These are phyloP conservation scores for Ormyrus nitidulus DNA, from an alignment of 2,888 invertebrate genomes.

Conservation along the genomic window DNA sequence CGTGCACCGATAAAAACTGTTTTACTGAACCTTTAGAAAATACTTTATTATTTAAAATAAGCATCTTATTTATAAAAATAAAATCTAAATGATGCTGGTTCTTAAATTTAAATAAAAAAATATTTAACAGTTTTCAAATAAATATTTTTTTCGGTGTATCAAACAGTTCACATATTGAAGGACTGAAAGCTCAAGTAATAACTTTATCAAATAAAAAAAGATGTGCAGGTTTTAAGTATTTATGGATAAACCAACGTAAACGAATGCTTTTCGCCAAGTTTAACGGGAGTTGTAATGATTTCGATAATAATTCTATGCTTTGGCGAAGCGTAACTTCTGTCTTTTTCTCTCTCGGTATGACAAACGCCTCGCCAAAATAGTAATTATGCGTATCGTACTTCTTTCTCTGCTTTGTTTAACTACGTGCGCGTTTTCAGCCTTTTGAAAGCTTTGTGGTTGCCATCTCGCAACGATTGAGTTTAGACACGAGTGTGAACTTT, in stretches of 20 bases:
- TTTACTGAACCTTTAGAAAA: too few species aligned
- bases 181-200: constrained; percentile 9
- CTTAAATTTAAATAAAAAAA: neutral
- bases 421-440: neutral
- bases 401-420: constrained; percentile 31
- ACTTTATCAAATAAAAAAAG: constrained; percentile 2
- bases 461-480: constrained; percentile 14
- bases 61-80: neutral
- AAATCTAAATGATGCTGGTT: neutral
- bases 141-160: neutral
- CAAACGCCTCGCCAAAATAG: constrained; percentile 48
- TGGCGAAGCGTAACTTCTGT: constrained; percentile 55
- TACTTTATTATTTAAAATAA: too few species aligned
- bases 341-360: constrained; percentile 53
- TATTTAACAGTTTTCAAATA: neutral
- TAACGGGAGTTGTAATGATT: constrained; percentile 43
- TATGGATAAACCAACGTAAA: constrained; percentile 30
- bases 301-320: constrained; percentile 52
- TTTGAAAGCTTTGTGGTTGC: constrained; percentile 26
- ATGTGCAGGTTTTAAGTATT: constrained; percentile 4
- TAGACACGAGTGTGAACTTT: constrained; percentile 37
- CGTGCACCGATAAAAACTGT: too few species aligned
- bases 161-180: constrained; percentile 1
- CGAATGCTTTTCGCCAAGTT: constrained; percentile 35
- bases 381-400: constrained; percentile 40